Evolutionary conservation across 37 sponge, comb jelly and placozoan species (phyloP).

Genomic region (Agelas oroides): DNA sequence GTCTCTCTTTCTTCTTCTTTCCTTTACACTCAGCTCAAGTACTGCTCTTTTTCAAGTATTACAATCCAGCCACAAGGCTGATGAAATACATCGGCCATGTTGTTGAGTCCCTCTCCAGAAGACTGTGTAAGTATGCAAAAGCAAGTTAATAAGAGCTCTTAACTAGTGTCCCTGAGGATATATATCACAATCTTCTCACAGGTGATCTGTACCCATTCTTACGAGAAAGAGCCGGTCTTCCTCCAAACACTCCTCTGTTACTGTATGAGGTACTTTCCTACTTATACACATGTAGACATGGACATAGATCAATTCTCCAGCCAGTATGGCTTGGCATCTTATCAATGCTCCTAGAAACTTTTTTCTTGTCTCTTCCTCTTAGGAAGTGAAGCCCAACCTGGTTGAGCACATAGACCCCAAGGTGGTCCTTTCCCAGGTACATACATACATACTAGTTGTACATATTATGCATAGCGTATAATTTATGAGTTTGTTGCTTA

Average conservation of each 20-base stretch:
- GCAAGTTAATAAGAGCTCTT: too few species aligned
- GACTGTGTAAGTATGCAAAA: slow-evolving; percentile 69
- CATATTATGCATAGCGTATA: background rate
- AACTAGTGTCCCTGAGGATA: too few species aligned
- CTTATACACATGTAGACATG: too few species aligned
- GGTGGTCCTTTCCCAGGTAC: slow-evolving; percentile 45
- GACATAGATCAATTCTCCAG: too few species aligned
- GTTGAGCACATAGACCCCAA: slow-evolving; percentile 67
- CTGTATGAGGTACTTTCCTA: slow-evolving; percentile 72
- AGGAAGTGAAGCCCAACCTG: slow-evolving; percentile 87
- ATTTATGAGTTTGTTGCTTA: too few species aligned
- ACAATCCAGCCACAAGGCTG: slow-evolving; percentile 63
- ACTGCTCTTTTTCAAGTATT: slow-evolving; percentile 92
- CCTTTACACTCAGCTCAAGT: slow-evolving; percentile 42
- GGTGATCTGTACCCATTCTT: slow-evolving; percentile 72
- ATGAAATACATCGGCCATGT: slow-evolving; percentile 77
- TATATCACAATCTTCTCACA: slow-evolving; percentile 13
- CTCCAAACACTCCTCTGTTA: slow-evolving; percentile 53
- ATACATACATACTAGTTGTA: background rate
- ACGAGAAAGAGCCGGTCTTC: slow-evolving; percentile 66
- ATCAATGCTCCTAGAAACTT: too few species aligned
- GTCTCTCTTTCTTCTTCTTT: too few species aligned
- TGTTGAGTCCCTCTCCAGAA: slow-evolving; percentile 51
- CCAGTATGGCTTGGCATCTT: too few species aligned
- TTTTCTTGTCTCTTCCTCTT: background rate